Evolutionary conservation across 2,113 vertebrate species (phyloP).

Genomic region (Paradoxurus hermaphroditus): DNA sequence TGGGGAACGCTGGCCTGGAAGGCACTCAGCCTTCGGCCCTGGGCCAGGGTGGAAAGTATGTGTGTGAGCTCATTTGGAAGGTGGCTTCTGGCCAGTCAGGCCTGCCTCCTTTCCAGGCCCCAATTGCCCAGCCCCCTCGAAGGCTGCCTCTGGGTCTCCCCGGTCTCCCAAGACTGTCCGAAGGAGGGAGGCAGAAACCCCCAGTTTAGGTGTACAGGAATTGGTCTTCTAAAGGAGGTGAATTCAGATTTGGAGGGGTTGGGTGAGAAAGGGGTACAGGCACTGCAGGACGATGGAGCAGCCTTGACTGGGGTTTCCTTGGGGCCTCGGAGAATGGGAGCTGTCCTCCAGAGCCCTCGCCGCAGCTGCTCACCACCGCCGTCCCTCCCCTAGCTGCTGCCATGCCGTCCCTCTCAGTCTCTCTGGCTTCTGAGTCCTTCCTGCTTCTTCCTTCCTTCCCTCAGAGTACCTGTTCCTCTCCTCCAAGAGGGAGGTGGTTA

Average conservation of each 20-base stretch:
- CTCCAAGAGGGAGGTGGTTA: background rate
- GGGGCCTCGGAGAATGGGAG: background rate
- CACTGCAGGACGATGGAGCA: background rate
- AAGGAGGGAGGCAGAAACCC: background rate
- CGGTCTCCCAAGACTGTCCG: background rate
- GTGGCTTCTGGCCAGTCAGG: constrained; percentile 67
- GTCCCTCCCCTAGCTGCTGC: background rate
- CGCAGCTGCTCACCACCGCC: background rate
- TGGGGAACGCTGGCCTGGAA: constrained; percentile 62
- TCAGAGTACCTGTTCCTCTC: background rate
- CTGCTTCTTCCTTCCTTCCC: background rate
- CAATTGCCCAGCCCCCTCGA: background rate
- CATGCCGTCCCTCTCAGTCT: background rate
- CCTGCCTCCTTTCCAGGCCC: constrained; percentile 50
- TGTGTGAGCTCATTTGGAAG: constrained; percentile 77
- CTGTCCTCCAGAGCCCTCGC: background rate
- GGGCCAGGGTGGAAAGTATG: constrained; percentile 78
- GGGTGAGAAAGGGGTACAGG: background rate
- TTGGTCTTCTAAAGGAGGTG: background rate
- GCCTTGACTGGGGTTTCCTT: background rate
- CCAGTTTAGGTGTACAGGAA: background rate
- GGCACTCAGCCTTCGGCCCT: constrained; percentile 45
- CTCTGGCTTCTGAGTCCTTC: background rate
- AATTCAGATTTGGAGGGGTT: background rate
- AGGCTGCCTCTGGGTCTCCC: constrained; percentile 28